Conservation (phyloP, 2,113 vertebrate genomes). For the Cercocebus atys region DNA sequence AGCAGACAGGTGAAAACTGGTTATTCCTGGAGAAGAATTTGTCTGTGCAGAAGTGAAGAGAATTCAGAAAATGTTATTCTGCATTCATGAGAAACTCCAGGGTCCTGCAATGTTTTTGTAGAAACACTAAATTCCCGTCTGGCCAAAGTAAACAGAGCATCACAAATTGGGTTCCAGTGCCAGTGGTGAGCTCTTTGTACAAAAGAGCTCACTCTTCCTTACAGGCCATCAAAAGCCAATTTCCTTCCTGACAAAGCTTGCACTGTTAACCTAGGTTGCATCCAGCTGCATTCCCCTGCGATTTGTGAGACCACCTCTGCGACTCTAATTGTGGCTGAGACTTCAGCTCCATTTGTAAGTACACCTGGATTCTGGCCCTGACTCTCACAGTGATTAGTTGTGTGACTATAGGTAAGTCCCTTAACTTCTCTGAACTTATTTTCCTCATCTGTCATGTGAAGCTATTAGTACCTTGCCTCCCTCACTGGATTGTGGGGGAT, state of each 20-base stretch:
- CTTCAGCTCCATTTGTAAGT: not conserved
- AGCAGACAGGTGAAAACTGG: not conserved
- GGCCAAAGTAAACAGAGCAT: constrained; percentile 18
- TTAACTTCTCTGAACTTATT: not conserved
- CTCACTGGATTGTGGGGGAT: not conserved
- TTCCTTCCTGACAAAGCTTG: constrained; percentile 24
- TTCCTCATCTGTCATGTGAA: not conserved
- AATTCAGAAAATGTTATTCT: constrained; percentile 37
- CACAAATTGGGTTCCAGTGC: constrained; percentile 1
- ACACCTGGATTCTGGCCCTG: not conserved
- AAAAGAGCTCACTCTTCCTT: constrained; percentile 2
- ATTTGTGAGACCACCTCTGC: not conserved
- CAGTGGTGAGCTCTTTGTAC: not conserved
- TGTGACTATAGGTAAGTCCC: not conserved
- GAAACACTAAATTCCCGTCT: not conserved
- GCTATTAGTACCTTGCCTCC: not conserved
- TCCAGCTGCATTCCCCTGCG: not conserved
- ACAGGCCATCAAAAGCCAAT: constrained; percentile 9
- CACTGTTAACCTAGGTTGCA: not conserved
- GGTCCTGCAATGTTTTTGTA: not conserved
- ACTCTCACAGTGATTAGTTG: not conserved
- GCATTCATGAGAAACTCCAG: not conserved
- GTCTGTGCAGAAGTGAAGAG: not conserved
- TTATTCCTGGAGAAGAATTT: constrained; percentile 7
- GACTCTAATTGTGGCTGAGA: not conserved